Conservation (phyloP, 2,113 vertebrate genomes). For the Halichoeres trimaculatus region DNA sequence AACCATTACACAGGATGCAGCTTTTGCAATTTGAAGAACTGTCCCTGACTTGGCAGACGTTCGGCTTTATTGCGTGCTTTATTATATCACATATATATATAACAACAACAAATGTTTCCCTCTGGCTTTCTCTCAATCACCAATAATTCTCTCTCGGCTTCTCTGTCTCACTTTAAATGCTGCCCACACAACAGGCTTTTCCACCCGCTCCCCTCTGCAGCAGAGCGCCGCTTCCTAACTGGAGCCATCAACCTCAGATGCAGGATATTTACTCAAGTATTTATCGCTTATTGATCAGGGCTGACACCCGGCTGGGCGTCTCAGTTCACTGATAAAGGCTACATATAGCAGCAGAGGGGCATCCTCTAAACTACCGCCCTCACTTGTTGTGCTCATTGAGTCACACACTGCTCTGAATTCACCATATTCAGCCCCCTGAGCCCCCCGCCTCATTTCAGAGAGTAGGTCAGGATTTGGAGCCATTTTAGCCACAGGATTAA, state of each 20-base stretch:
- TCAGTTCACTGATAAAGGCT: constrained; percentile 52
- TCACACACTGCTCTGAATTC: background rate
- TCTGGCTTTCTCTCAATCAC: constrained; percentile 43
- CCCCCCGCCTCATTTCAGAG: constrained; percentile 56
- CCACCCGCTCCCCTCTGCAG: constrained; percentile 12
- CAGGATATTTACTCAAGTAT: constrained; percentile 65
- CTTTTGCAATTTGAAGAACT: constrained; percentile 24
- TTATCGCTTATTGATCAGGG: constrained; percentile 58
- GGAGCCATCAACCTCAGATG: constrained; percentile 40
- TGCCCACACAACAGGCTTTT: constrained; percentile 52
- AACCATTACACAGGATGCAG: constrained; percentile 1
- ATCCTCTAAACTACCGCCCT: constrained; percentile 8
- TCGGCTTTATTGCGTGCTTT: constrained; percentile 30
- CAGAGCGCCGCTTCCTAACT: constrained; percentile 28
- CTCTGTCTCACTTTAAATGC: constrained; percentile 57
- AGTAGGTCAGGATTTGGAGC: constrained; percentile 65
- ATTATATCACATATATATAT: constrained; percentile 45
- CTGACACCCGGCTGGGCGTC: constrained; percentile 23
- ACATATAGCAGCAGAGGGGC: constrained; percentile 18
- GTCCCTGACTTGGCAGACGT: constrained; percentile 20
- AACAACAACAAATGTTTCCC: constrained; percentile 47
- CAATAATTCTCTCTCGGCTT: constrained; percentile 45
- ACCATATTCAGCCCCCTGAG: constrained; percentile 10
- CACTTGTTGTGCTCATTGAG: background rate
- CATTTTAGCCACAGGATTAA: constrained; percentile 72